These are phyloP conservation scores for Yponomeuta sedellus DNA, from an alignment of 2,888 invertebrate species.

Conservation along the genomic window DNA sequence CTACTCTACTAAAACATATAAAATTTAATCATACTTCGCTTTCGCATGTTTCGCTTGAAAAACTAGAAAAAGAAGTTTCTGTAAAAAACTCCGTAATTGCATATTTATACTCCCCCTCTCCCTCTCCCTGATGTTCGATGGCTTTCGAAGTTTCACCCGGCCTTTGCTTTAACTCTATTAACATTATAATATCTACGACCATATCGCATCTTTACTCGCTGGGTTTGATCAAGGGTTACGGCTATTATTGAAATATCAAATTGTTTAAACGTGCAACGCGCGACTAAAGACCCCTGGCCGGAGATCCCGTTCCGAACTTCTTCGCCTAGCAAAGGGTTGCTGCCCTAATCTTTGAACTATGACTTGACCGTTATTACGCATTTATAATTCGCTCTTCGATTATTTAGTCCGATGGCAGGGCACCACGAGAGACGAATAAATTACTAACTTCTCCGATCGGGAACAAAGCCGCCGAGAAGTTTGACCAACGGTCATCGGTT, in stretches of 20 bases:
- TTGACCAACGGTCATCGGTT: constrained; percentile 71
- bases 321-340: constrained; percentile 66
- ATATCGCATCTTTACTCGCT: too few species aligned
- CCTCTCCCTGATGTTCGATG: too few species aligned
- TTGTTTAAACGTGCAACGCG: constrained; percentile 55
- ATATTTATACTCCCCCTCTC: too few species aligned
- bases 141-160: too few species aligned
- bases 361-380: constrained; percentile 77
- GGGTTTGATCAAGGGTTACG: constrained; percentile 28
- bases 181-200: too few species aligned
- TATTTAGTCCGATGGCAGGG: constrained; percentile 66
- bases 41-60: too few species aligned
- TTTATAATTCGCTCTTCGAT: constrained; percentile 75
- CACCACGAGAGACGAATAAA: constrained; percentile 69
- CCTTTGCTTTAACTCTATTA: too few species aligned
- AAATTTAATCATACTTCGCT: too few species aligned
- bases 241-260: constrained; percentile 56
- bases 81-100: too few species aligned
- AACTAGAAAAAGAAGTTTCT: too few species aligned
- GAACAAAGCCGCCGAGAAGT: constrained; percentile 69
- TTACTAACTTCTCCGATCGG: constrained; percentile 67
- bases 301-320: constrained; percentile 58
- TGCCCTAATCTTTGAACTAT: constrained; percentile 77
- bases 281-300: constrained; percentile 21
- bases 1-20: too few species aligned